Base-by-base conservation (phyloP, 2,888 invertebrate species). In the Pogonocherus hispidulus region DNA sequence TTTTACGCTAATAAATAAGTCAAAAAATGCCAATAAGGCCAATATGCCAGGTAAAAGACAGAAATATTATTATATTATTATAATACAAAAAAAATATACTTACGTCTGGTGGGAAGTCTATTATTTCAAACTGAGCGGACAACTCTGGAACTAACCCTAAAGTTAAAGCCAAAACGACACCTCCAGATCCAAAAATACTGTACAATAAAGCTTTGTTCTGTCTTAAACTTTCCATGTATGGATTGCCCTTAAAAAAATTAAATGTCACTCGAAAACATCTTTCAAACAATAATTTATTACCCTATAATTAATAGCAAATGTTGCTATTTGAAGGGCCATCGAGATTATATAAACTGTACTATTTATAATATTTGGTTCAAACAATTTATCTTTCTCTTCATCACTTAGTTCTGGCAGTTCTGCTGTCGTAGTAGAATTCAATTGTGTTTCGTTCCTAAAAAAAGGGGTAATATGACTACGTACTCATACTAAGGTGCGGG, bases 311-410 rank as follows among this genome's bases (percentile, higher is more conserved):
- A 99, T 97, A 66, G 98, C 98, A 86, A 99, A 99, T 9, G 99
- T 99, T 1, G 97, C 96, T 75, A 99, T 93, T 88, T 99, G 99
- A 70, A 99, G 87, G 14, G 98, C 93, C 92, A 99, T 94, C 1
- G 98, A 98, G 80, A 99, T 97, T 67, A 99, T 95, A 84, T 99
- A 99, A 11, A 99, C 98, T 0, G 98, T 98, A 81, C 98, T 97
- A 86, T 99, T 99, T 41, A 99, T 90, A 69, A 99, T 89, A 83
- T 95, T 97, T 4, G 99, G 97, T 78, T 94, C 92, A 86, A 99
- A 99, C 76, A 92, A 91, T 63, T 91, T 90, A 67, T 96, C 94
- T 78, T 95, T 91, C 75, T 94, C 93, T 23, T 92, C 92, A 35
- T 87, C 87, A 4, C 80, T 80, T 16, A 82, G 44, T 63, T 69